Percentiles rank a stretch among this genome's conserved stretches.
phyloP scores from a whole-genome alignment of 1,140 invertebrate genomes.

The Tribolium madens region DNA sequence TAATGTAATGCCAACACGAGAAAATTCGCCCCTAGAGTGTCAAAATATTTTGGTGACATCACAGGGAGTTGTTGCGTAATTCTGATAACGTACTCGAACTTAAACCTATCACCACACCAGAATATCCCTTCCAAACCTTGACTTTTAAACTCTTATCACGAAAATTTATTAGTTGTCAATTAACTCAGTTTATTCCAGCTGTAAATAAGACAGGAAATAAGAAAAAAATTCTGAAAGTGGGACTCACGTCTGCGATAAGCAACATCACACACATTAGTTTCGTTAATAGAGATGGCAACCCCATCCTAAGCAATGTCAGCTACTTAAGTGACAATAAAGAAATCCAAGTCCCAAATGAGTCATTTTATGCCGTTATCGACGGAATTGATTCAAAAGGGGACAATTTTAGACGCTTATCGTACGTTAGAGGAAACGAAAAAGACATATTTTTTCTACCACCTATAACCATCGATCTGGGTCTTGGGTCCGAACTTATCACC shows the following conservation, averaged over 20 bases:
- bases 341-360: constrained; percentile 27
- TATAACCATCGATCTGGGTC: constrained; percentile 53
- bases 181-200: constrained; percentile 1
- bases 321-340: constrained; percentile 31
- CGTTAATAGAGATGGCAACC: constrained; percentile 42
- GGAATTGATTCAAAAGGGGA: constrained; percentile 55
- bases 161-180: constrained; percentile 37
- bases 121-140: constrained; percentile 28
- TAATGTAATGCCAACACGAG: neutral
- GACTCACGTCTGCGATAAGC: constrained; percentile 41
- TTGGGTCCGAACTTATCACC: constrained; percentile 51
- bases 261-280: constrained; percentile 37
- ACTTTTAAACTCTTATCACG: neutral
- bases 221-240: constrained; percentile 52
- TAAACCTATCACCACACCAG: constrained; percentile 9
- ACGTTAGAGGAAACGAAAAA: neutral
- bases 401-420: constrained; percentile 49
- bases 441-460: constrained; percentile 23
- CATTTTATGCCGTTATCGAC: constrained; percentile 49
- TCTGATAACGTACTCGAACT: neutral
- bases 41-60: constrained; percentile 12
- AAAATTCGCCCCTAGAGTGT: neutral
- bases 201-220: constrained; percentile 1
- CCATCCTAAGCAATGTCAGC: constrained; percentile 43
- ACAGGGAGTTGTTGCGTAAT: neutral